Conservation (phyloP, 2,113 vertebrate genomes). For the Cairina moschata region DNA sequence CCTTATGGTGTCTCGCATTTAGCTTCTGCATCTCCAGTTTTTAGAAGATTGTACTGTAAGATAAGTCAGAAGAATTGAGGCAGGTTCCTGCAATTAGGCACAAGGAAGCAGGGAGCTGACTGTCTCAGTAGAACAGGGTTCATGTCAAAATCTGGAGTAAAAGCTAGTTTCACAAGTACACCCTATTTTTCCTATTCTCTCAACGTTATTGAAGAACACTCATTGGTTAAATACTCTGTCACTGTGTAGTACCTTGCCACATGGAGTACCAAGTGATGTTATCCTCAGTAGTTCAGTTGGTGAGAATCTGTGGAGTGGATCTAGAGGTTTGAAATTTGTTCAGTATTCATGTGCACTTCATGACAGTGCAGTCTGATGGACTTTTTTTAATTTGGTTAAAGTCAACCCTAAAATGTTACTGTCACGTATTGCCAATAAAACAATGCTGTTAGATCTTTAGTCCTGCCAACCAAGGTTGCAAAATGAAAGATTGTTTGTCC, state of each 20-base stretch:
- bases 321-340: not conserved
- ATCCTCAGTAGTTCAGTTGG: not conserved
- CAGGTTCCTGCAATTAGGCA: not conserved
- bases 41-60: not conserved
- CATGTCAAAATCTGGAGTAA: not conserved
- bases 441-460: not conserved
- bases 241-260: not conserved
- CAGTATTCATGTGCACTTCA: not conserved
- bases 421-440: not conserved
- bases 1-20: not conserved
- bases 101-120: not conserved
- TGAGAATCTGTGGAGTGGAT: not conserved
- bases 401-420: not conserved
- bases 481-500: not conserved
- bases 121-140: not conserved
- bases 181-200: not conserved
- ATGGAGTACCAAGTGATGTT: not conserved
- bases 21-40: not conserved
- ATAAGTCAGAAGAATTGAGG: not conserved
- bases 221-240: not conserved
- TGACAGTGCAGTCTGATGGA: not conserved
- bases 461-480: not conserved
- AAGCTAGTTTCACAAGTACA: not conserved
- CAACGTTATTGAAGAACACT: not conserved
- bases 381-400: not conserved